Evolutionary conservation across 2,888 invertebrate genomes (phyloP), one percentile per base, ranked within the genome.

Genomic region (Microctonus brassicae): DNA sequence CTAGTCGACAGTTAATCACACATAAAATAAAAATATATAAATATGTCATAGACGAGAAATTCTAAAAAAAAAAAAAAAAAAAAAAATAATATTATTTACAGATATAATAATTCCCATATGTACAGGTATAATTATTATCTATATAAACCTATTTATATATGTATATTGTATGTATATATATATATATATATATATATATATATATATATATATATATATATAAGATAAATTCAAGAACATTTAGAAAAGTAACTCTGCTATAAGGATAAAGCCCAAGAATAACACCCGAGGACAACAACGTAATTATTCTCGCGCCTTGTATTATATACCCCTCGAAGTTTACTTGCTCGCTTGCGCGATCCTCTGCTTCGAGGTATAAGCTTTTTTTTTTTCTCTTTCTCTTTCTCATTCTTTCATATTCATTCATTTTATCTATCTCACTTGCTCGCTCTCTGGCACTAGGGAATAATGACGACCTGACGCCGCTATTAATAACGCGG

Each of bases 391-490:
- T 26, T 22, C 55, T 72, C 57, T 67, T 20, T 52, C 53, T 65
- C 70, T 57, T 36, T 73, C 58, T 53, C 29, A 29, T 29, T 29
- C 29, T 29, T 7, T 7, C 29, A 5, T 7, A 29, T 29, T 53
- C 67, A 29, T 39, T 42, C 66, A 33, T 22, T 29, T 22, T 17
- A 61, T 36, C 60, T 62, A 52, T 22, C 24, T 29, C 34, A 10
- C 42, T 70, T 55, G 66, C 39, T 57, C 36, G 63, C 73, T 55
- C 47, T 73, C 61, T 55, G 61, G 68, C 64, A 68, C 57, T 17
- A 69, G 57, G 66, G 72, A 77, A 77, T 75, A 78, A 79, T 76
- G 78, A 79, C 73, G 74, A 76, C 74, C 76, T 75, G 75, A 77
- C 73, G 73, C 70, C 66, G 63, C 75, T 75, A 80, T 80, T 80